These are phyloP conservation scores for Loriculus beryllinus DNA, from an alignment of 2,797 vertebrate genomes.

Conservation along the genomic window DNA sequence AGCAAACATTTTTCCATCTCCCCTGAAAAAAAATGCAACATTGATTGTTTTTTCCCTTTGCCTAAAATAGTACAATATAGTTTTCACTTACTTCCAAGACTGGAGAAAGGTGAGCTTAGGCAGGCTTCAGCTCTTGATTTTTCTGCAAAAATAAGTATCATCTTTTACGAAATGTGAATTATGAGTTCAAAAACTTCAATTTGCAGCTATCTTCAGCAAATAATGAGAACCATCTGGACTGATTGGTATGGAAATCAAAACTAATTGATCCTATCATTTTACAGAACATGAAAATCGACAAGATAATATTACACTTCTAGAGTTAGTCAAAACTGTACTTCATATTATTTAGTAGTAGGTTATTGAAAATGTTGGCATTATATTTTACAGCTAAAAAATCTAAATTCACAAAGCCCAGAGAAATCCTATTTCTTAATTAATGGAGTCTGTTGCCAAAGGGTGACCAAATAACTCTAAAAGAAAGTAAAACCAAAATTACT, in stretches of 20 bases:
- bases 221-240: constrained; percentile 63
- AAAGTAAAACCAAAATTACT: neutral
- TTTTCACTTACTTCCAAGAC: neutral
- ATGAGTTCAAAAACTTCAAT: constrained; percentile 56
- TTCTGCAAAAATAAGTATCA: neutral
- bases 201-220: constrained; percentile 55
- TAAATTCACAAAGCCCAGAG: neutral
- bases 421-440: neutral
- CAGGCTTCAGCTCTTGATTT: neutral
- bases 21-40: neutral
- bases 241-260: constrained; percentile 67
- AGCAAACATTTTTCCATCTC: neutral
- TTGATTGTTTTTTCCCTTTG: neutral
- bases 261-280: constrained; percentile 65
- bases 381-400: neutral
- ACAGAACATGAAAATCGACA: constrained; percentile 62
- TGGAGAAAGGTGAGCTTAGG: neutral
- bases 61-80: neutral
- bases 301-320: constrained; percentile 56
- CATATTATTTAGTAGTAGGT: neutral
- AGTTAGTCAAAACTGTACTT: constrained; percentile 53
- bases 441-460: neutral
- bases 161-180: constrained; percentile 12
- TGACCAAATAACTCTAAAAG: neutral
- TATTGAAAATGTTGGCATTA: neutral